A percentile compares a stretch with the other conserved stretches of the same genome.
Evolutionary conservation across 2,888 invertebrate species (phyloP).

Genomic region (Plusia festucae): DNA sequence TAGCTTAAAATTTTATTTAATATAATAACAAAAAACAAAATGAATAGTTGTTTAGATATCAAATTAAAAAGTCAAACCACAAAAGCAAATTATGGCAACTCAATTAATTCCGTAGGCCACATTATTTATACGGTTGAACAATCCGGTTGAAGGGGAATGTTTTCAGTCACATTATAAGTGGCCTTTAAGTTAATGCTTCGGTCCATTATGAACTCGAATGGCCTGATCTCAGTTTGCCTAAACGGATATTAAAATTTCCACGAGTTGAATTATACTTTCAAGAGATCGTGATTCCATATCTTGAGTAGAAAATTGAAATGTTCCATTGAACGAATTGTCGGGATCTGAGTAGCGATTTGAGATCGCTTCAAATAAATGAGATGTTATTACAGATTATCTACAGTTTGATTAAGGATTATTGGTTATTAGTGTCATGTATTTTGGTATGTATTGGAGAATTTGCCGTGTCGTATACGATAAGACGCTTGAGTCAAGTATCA

Average conservation of each 20-base stretch:
- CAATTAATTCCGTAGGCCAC: constrained; percentile 27
- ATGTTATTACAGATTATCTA: constrained; percentile 36
- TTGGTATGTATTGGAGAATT: background rate
- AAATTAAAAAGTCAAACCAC: constrained; percentile 16
- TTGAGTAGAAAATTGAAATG: constrained; percentile 53
- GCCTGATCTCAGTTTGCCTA: constrained; percentile 51
- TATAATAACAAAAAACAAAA: background rate
- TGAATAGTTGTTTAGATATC: constrained; percentile 12
- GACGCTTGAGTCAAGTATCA: background rate
- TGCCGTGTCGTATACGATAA: background rate
- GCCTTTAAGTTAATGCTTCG: constrained; percentile 69
- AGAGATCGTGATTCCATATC: constrained; percentile 43
- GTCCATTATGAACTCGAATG: constrained; percentile 65
- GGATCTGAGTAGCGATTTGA: constrained; percentile 18
- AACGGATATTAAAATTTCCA: constrained; percentile 64
- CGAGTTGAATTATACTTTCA: constrained; percentile 52
- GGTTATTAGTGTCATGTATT: constrained; percentile 8
- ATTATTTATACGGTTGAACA: constrained; percentile 26
- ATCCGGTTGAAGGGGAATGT: constrained; percentile 42
- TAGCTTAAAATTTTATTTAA: too few species aligned
- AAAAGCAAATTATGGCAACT: constrained; percentile 20
- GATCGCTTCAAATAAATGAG: constrained; percentile 35
- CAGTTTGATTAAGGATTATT: constrained; percentile 21
- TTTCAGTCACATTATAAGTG: constrained; percentile 60
- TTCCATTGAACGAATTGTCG: constrained; percentile 47